Percentiles rank a stretch among this genome's conserved stretches.
phyloP scores from a whole-genome alignment of 2,797 vertebrate genomes.

The Mastacembelus armatus region DNA sequence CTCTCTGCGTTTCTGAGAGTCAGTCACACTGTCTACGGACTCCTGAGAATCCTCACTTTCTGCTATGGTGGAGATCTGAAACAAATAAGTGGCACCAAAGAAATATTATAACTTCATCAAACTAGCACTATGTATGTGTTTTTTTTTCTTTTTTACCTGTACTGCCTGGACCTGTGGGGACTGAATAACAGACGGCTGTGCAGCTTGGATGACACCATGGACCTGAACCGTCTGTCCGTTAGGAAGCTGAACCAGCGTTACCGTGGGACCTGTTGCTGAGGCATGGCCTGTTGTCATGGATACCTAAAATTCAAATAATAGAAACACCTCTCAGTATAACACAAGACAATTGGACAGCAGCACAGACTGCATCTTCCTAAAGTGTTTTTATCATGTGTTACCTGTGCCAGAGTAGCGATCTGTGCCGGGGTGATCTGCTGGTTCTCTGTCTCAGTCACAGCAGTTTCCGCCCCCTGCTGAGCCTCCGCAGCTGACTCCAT shows the following conservation, averaged over 20 bases:
- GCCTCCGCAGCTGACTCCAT: conserved; percentile 95
- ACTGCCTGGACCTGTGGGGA: conserved; percentile 96
- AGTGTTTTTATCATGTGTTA: no score
- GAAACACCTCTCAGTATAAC: no score
- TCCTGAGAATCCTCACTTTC: conserved; percentile 99
- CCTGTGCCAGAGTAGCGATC: conserved; percentile 95
- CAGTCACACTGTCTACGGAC: conserved; percentile 97
- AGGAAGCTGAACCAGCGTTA: conserved; percentile 95
- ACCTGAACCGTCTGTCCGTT: conserved; percentile 98
- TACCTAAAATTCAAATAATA: conserved; percentile 70
- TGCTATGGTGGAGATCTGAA: conserved; percentile 96
- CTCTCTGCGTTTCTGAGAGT: conserved; percentile 97
- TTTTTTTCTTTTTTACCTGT: conserved; percentile 83
- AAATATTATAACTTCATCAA: not conserved
- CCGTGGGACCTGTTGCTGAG: conserved; percentile 88
- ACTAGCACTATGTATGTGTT: not conserved
- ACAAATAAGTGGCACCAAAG: not conserved
- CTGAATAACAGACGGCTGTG: conserved; percentile 96
- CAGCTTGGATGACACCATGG: conserved; percentile 96
- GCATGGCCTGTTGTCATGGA: conserved; percentile 73
- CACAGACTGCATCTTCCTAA: no score
- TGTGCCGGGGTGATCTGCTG: conserved; percentile 94
- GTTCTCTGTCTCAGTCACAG: conserved; percentile 90
- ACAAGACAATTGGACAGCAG: no score
- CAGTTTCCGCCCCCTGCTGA: conserved; percentile 92